Evolutionary conservation across 2,113 vertebrate species (phyloP), one percentile per base, ranked within the genome.

Genomic region (Macaca nemestrina): DNA sequence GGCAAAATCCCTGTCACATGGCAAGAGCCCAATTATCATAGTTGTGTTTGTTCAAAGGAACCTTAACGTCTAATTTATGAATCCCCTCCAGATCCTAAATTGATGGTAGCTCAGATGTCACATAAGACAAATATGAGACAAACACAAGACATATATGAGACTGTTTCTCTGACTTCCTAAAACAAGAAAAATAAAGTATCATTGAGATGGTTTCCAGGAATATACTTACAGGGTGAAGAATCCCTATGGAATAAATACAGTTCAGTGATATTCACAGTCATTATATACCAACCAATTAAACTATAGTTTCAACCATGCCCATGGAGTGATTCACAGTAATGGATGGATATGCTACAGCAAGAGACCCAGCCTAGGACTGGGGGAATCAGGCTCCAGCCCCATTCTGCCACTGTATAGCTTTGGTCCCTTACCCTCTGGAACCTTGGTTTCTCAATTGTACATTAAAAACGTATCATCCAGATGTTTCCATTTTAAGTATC

Each of bases 381-480:
- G 48, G 12, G 1, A 17, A 0, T 9, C 0, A 0, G 5, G 9
- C 4, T 55, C 22, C 0, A 0, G 13, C n/a, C 40, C 75, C 20
- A 3, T 48, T 52, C 45, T 22, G 11, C 52, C 59, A 18, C n/a
- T n/a, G 0, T 6, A 1, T 7, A 32, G 70, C 55, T 30, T 35
- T 27, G 30, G 6, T 25, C 16, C n/a, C 9, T 59, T 55, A 14
- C 8, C 10, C 11, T 55, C 22, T 59, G 45, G n/a, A 81, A n/a
- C n/a, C 57, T 20, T 5, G 22, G 25, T 45, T 90, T 79, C 64
- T 61, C 38, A 27, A 3, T 25, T 81, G 38, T 17, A 6, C 57
- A 45, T 64, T 81, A 43, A 52, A 40, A 17, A n/a, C 11, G 9
- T 61, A 17, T 16, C 17, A 25, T 2, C 12, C 5, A 22, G 17